Evolutionary conservation across 2,113 vertebrate species (phyloP).

Genomic region (Aegithalos caudatus): DNA sequence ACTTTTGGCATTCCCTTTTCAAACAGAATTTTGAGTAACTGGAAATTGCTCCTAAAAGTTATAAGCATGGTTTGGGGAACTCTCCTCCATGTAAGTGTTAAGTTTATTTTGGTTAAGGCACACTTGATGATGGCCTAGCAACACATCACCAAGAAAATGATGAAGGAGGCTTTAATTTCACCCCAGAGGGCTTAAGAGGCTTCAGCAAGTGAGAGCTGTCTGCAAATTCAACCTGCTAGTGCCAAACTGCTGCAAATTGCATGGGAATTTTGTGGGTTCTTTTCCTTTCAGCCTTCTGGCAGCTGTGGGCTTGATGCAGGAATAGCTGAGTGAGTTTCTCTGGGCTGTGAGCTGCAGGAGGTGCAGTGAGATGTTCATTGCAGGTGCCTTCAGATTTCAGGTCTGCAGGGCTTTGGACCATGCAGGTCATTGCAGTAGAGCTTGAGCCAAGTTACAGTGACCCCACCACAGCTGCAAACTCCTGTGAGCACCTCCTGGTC

Average conservation of each 20-base stretch:
- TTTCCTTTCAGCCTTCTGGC: not conserved
- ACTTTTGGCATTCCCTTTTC: not conserved
- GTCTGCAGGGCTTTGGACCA: not conserved
- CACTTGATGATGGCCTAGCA: not conserved
- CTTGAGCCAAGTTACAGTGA: rapidly evolving
- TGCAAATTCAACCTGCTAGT: not conserved
- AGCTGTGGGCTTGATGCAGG: not conserved
- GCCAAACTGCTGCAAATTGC: not conserved
- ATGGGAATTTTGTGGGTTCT: not conserved
- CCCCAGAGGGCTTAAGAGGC: not conserved
- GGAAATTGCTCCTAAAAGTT: not conserved
- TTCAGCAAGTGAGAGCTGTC: not conserved
- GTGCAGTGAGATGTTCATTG: not conserved
- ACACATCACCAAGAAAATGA: not conserved
- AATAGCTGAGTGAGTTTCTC: not conserved
- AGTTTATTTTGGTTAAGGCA: not conserved
- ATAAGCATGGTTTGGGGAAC: not conserved
- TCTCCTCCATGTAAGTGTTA: not conserved
- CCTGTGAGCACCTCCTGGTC: not conserved
- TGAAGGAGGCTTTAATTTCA: not conserved
- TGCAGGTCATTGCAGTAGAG: not conserved
- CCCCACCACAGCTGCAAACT: not conserved
- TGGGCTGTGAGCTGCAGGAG: not conserved
- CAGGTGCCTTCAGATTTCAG: not conserved
- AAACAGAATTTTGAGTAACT: not conserved